Conservation (phyloP, 2,797 vertebrate species). For the Adrianichthys oophorus region DNA sequence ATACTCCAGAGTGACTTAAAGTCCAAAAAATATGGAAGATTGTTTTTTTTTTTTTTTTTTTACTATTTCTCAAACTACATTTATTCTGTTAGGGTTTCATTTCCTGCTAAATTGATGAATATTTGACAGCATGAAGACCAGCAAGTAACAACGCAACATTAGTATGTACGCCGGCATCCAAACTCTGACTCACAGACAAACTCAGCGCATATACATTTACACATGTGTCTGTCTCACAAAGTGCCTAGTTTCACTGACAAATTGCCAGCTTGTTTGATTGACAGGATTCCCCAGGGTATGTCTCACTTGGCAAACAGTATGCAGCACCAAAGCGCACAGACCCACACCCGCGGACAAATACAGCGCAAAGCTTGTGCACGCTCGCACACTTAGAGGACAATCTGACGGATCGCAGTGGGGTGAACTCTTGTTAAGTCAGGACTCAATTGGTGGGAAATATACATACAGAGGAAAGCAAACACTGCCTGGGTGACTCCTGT, state of each 20-base stretch:
- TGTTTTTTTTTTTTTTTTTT: too few species aligned
- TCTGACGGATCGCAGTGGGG: slow-evolving; percentile 8
- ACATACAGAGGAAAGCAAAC: slow-evolving; percentile 9
- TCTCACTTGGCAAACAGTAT: slow-evolving; percentile 10
- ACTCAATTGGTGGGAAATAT: slow-evolving; percentile 36
- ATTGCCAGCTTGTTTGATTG: slow-evolving; percentile 55
- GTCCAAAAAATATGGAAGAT: too few species aligned
- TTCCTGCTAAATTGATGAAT: too few species aligned
- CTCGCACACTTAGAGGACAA: slow-evolving; percentile 5
- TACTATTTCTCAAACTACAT: too few species aligned
- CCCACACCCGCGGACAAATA: slow-evolving; percentile 8
- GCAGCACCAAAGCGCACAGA: slow-evolving; percentile 4
- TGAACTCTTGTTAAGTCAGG: slow-evolving; percentile 34
- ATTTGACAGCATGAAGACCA: not conserved
- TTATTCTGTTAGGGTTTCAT: too few species aligned
- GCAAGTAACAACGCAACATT: not conserved
- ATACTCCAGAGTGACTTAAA: too few species aligned
- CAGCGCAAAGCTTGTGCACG: not conserved
- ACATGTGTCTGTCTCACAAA: slow-evolving; percentile 35
- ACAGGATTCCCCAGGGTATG: slow-evolving; percentile 49
- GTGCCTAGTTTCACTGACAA: slow-evolving; percentile 53
- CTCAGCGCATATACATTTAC: not conserved
- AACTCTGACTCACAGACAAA: not conserved
- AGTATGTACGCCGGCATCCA: not conserved
- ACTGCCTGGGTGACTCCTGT: slow-evolving; percentile 19